A percentile compares a stretch with the other conserved stretches of the same genome.
Evolutionary conservation across 1,140 invertebrate genomes (phyloP).

Genomic region (Camponotus pennsylvanicus): DNA sequence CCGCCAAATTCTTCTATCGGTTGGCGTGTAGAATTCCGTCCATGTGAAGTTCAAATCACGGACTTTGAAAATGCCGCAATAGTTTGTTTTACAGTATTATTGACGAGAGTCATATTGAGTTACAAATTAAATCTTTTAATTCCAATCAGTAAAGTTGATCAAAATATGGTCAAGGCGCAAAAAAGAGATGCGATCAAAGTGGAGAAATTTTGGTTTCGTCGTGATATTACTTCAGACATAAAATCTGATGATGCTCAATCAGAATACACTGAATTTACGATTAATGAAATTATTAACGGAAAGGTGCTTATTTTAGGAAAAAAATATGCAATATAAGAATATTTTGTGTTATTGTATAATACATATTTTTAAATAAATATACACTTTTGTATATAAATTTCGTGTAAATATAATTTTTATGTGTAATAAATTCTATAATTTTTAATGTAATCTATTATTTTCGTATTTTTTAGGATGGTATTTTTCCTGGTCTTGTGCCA

Average conservation of each 20-base stretch:
- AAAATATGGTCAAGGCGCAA: constrained; percentile 98
- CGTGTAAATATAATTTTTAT: neutral
- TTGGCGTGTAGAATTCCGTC: constrained; percentile 99
- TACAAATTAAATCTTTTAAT: constrained; percentile 98
- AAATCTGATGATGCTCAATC: constrained; percentile 80
- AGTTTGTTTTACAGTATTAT: constrained; percentile 98
- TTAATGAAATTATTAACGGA: constrained; percentile 99
- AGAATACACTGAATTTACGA: constrained; percentile 92
- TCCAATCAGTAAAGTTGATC: constrained; percentile 99
- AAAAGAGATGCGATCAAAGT: constrained; percentile 94
- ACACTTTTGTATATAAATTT: neutral
- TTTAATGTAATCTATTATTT: neutral
- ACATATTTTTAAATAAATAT: neutral
- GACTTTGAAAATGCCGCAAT: constrained; percentile 99
- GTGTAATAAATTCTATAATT: constrained; percentile 7
- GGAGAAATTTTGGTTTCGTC: constrained; percentile 97
- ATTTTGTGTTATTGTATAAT: neutral
- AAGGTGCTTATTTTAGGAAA: constrained; percentile 89
- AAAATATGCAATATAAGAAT: constrained; percentile 13
- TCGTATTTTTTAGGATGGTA: constrained; percentile 88
- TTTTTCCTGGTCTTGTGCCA: constrained; percentile 98
- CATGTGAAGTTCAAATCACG: constrained; percentile 99
- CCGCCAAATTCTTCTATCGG: constrained; percentile 98
- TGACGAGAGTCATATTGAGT: constrained; percentile 98
- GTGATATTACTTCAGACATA: constrained; percentile 89